These are phyloP conservation scores for Drosophila kambysellisi DNA, from an alignment of 2,888 invertebrate genomes.

Conservation along the genomic window DNA sequence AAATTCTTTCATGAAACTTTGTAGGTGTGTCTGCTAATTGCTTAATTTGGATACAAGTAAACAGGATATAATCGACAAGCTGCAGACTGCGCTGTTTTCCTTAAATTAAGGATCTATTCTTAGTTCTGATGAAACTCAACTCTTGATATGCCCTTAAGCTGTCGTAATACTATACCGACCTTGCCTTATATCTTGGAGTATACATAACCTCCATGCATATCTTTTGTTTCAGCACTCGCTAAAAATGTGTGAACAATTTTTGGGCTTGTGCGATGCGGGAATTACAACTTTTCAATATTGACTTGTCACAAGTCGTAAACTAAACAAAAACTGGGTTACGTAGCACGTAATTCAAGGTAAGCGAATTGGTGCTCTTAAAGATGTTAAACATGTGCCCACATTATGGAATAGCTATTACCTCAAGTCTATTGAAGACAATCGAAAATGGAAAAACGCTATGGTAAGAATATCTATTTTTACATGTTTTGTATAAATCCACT, in stretches of 20 bases:
- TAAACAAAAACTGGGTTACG: conserved; percentile 54
- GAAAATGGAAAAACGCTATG: conserved; percentile 1
- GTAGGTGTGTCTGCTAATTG: conserved; percentile 40
- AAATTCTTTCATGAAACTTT: conserved; percentile 59
- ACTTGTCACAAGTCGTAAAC: conserved; percentile 64
- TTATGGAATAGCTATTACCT: conserved; percentile 21
- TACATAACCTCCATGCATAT: conserved; percentile 16
- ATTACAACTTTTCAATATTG: conserved; percentile 61
- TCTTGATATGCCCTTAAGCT: background rate
- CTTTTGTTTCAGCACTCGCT: conserved; percentile 32
- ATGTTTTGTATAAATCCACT: background rate
- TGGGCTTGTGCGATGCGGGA: conserved; percentile 60
- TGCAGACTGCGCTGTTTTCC: background rate
- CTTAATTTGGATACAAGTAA: conserved; percentile 9
- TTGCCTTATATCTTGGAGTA: conserved; percentile 7
- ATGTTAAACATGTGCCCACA: background rate
- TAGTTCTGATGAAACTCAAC: background rate
- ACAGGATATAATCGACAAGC: background rate
- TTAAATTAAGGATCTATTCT: background rate
- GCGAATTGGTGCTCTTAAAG: conserved; percentile 11
- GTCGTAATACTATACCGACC: background rate
- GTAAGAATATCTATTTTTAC: conserved; percentile 21
- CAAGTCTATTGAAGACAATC: background rate
- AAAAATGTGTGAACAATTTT: conserved; percentile 63
- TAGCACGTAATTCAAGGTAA: conserved; percentile 43